phyloP scores from a whole-genome alignment of 2,797 vertebrate genomes.

The Neosilurus hyrtlii region DNA sequence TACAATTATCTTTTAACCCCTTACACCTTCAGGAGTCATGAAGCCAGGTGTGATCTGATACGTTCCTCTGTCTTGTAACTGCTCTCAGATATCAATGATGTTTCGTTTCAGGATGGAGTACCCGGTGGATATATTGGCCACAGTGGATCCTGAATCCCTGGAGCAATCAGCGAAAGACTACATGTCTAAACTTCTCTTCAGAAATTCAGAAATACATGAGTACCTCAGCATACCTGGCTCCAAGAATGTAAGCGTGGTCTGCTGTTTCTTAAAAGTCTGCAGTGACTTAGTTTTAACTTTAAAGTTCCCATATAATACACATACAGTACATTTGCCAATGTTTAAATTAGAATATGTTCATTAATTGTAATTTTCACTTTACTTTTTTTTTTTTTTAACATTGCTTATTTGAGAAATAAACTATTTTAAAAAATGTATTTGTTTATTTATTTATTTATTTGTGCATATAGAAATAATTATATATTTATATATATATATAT shows the following conservation, averaged over 20 bases:
- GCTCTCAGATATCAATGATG: background rate
- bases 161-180: constrained; percentile 73
- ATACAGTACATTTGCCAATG: too few species aligned
- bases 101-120: constrained; percentile 76
- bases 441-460: too few species aligned
- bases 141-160: constrained; percentile 72
- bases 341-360: too few species aligned
- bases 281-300: background rate
- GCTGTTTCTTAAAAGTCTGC: background rate
- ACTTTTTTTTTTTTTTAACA: too few species aligned
- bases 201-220: constrained; percentile 68
- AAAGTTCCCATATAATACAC: background rate
- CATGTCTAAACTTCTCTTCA: constrained; percentile 70
- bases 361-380: too few species aligned
- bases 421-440: too few species aligned
- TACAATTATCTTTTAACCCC: background rate
- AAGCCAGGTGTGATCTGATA: background rate
- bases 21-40: background rate
- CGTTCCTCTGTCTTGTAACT: background rate
- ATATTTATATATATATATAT: too few species aligned
- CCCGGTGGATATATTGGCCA: constrained; percentile 82
- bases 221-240: constrained; percentile 68
- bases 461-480: too few species aligned
- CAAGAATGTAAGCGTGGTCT: constrained; percentile 66
- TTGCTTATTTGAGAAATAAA: too few species aligned